Conservation (phyloP, 1,140 invertebrate genomes). For the Leptopilina boulardi region DNA sequence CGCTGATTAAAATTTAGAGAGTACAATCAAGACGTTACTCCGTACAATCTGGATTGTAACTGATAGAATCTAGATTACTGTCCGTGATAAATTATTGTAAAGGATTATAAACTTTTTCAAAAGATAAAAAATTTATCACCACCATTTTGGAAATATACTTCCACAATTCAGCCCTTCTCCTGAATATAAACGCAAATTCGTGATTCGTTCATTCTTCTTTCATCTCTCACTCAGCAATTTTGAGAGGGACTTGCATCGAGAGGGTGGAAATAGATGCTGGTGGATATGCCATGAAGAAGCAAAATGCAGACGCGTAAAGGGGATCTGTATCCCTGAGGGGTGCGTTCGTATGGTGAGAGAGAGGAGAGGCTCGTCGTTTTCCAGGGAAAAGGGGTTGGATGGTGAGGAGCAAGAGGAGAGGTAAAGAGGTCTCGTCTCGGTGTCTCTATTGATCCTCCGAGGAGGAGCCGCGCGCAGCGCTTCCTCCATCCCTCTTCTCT, state of each 20-base stretch:
- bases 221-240: slow-evolving; percentile 8
- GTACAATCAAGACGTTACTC: too few relatives aligned
- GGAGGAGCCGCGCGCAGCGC: slow-evolving; percentile 72
- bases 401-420: slow-evolving; percentile 48
- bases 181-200: not conserved
- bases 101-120: too few relatives aligned
- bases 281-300: slow-evolving; percentile 54
- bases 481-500: slow-evolving; percentile 67
- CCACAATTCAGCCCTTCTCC: not conserved
- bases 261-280: slow-evolving; percentile 48
- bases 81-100: too few relatives aligned
- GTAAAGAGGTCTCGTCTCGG: slow-evolving; percentile 73
- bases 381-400: slow-evolving; percentile 50
- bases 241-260: slow-evolving; percentile 40
- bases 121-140: too few relatives aligned
- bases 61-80: too few relatives aligned
- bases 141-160: not conserved
- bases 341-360: slow-evolving; percentile 44
- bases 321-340: slow-evolving; percentile 46
- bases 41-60: too few relatives aligned
- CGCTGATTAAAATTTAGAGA: too few relatives aligned
- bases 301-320: slow-evolving; percentile 51
- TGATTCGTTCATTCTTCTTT: slow-evolving; percentile 30
- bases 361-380: slow-evolving; percentile 52
- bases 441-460: slow-evolving; percentile 76